Evolutionary conservation across 2,888 invertebrate species (phyloP).

Genomic region (Argyresthia albistria): DNA sequence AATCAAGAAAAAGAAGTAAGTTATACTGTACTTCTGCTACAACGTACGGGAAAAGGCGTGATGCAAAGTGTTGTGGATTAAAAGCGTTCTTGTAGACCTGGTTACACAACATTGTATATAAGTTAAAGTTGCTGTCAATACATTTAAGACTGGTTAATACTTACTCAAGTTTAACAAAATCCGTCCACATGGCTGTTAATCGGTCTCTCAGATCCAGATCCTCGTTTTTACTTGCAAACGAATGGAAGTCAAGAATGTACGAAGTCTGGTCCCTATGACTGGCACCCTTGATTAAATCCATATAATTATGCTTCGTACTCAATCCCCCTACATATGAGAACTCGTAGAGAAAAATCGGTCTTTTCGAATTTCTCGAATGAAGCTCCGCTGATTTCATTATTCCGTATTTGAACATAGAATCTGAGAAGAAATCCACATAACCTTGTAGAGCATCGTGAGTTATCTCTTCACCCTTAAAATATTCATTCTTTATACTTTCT

Average conservation of each 20-base stretch:
- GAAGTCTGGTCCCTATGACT: conserved; percentile 58
- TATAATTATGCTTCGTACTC: conserved; percentile 40
- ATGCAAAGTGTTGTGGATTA: too few relatives aligned
- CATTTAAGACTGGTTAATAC: conserved; percentile 13
- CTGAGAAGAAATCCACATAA: conserved; percentile 54
- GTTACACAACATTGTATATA: too few relatives aligned
- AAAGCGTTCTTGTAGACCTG: too few relatives aligned
- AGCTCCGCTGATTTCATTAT: conserved; percentile 49
- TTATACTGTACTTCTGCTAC: too few relatives aligned
- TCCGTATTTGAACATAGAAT: conserved; percentile 53
- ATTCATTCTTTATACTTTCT: conserved; percentile 31
- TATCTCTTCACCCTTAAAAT: conserved; percentile 41
- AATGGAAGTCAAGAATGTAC: conserved; percentile 48
- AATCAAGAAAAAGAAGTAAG: too few relatives aligned
- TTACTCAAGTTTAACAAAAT: conserved; percentile 52
- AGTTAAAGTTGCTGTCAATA: too few relatives aligned
- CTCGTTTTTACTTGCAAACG: conserved; percentile 30
- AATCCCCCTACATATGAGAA: conserved; percentile 50
- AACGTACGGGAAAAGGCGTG: too few relatives aligned
- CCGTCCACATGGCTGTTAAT: conserved; percentile 54
- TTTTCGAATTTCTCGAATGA: conserved; percentile 27
- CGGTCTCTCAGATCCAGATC: conserved; percentile 49
- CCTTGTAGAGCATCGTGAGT: conserved; percentile 29
- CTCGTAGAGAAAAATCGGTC: conserved; percentile 46
- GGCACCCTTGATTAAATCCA: conserved; percentile 47